These are phyloP conservation scores for Conger conger DNA, from an alignment of 2,113 vertebrate genomes.

Conservation along the genomic window DNA sequence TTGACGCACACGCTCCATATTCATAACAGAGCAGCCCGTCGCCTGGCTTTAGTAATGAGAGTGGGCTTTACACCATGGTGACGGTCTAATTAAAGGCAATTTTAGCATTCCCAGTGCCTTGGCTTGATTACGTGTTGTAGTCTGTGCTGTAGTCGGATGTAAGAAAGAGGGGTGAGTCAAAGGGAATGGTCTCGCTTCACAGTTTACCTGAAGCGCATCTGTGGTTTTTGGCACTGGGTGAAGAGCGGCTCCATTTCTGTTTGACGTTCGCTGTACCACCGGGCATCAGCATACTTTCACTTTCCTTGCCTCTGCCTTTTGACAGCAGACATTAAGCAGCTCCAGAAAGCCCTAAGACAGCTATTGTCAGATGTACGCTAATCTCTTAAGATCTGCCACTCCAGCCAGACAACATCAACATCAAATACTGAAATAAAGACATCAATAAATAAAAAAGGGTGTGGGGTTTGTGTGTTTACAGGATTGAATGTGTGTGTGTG, in stretches of 20 bases:
- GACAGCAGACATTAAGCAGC: constrained; percentile 1
- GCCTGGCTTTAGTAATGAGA: neutral
- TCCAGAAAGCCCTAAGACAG: neutral
- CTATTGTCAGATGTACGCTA: neutral
- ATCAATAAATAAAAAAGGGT: neutral
- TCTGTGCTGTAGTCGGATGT: neutral
- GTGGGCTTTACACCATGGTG: neutral
- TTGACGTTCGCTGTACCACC: neutral
- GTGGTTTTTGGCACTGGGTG: neutral
- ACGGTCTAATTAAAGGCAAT: neutral
- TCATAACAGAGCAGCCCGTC: neutral
- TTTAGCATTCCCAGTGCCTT: neutral
- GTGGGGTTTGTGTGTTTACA: neutral
- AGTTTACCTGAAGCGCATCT: neutral
- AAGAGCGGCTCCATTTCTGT: neutral
- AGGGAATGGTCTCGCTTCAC: neutral
- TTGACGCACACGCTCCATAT: neutral
- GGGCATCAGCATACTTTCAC: too few relatives aligned
- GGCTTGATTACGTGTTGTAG: neutral
- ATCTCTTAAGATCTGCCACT: neutral
- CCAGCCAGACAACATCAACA: neutral
- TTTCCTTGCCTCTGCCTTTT: neutral
- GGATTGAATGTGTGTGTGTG: too few relatives aligned
- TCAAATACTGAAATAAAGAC: neutral
- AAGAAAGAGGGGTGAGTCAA: neutral